Evolutionary conservation across 1,140 invertebrate species (phyloP), one percentile per base, ranked within the genome.

Genomic region (Drosophila eugracilis): DNA sequence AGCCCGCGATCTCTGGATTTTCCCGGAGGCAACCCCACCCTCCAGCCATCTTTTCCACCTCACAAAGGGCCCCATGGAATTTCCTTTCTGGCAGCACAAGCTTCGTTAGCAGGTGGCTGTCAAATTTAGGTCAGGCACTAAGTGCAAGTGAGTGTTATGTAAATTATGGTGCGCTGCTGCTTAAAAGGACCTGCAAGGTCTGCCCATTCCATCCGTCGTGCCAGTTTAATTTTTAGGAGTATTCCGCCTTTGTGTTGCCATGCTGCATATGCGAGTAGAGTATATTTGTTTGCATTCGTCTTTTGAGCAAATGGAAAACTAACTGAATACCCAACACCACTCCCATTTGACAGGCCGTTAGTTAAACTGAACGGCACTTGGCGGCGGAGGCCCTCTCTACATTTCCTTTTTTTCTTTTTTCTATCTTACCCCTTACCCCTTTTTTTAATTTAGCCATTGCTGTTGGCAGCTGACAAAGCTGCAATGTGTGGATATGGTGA

Each of bases 61-160:
- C 45, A 47, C 41, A 65, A 62, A 65, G 57, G 37, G 44, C 63
- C 52, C 50, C 39, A 36, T 50, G 55, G 52, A 70, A 59, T 76
- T 57, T 62, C 28, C 42, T 36, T 60, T 21, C 41, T 48, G 42
- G 19, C 15, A 59, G 32, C 36, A 28, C 24, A 24, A 22, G 36
- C 70, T 48, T 32, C 52, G 58, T 48, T 47, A 47, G 59, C 32
- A 62, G 70, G 55, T 47, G 52, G 21, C 17, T 53, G 71, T 66
- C 66, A 75, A 77, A 85, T 85, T 85, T 85, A 63, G 81, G 81
- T 85, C 81, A 85, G 72, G 58, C 83, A 88, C 77, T 85, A 85
- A 81, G 83, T 80, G 78, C 75, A 77, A 86, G 83, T 78, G 81
- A 85, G 83, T 85, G 81, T 85, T 81, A 85, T 85, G 81, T 78